Evolutionary conservation across 1,140 invertebrate species (phyloP), one percentile per base, ranked within the genome.

Genomic region (Drosophila oshimai): DNA sequence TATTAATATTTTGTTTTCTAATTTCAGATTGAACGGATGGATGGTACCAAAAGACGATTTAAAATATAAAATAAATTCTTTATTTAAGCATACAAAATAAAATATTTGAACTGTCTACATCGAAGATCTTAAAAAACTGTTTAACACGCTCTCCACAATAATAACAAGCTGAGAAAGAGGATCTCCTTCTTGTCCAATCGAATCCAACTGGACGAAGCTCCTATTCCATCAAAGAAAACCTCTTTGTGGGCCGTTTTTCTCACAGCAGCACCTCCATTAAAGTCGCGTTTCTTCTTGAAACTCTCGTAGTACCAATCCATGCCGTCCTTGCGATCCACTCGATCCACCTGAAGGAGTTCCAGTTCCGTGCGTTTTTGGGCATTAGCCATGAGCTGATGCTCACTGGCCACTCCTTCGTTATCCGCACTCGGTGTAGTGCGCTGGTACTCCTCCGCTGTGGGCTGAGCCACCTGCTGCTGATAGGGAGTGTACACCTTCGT

Each of bases 301-400:
- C 95, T 95, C 22, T 93, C 93, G 70, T 94, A 95, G 62, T 95
- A 95, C 95, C 95, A 95, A 75, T 94, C 94, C 70, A 93, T 92
- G 13, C 93, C 91, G 71, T 92, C 93, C 87, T 44, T 89, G 9
- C 79, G 75, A 41, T 76, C 71, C 0, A 60, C 45, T 4, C 47
- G 65, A 12, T 86, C 78, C 4, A 65, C 74, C 2, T 55, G 57
- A 6, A 60, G 46, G 0, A 62, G 22, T 29, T 69, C 58, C 9
- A 62, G 45, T 5, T 89, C 88, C 0, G 81, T 78, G 15, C 74
- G 67, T 37, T 90, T 86, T n/a, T 88, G 81, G 17, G 74, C 75
- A 55, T 83, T 65, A 12, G 74, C 51, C 17, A 55, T 65, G 17
- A 76, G 33, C 24, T 70, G 77, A 31, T 88, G 81, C 28, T 88